Base-by-base conservation (phyloP, 2,113 vertebrate genomes). In the Sterna hirundo region DNA sequence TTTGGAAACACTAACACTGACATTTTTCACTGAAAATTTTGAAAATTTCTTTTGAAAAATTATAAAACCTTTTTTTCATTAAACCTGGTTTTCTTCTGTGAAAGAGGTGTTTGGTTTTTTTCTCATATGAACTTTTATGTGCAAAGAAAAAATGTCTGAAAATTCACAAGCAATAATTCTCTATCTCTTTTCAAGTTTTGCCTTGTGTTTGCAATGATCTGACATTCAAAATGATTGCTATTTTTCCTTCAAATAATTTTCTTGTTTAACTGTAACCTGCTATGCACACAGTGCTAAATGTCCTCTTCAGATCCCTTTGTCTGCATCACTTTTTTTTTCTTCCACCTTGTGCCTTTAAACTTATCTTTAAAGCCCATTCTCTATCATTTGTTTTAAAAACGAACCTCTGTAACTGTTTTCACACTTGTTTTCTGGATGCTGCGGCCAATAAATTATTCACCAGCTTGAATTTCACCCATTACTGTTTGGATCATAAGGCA, bases 371-470 rank as follows among this genome's bases (percentile, higher is more conserved):
- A 94, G 32, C n/a, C 6, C 6, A 6, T 47, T 89, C 21, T 80
- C 29, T 91, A 89, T 57, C 44, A 88, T 93, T 95, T 94, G 22
- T 94, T 97, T 81, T 94, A 70, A 93, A 96, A 97, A 75, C 54
- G 96, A 95, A 97, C 69, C 46, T 90, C 57, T 61, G 38, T 20
- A 92, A 85, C 42, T 52, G 3, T 93, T 92, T 44, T 32, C 27
- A 55, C 22, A 77, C 44, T 94, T 80, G 13, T 70, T 95, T 95
- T 81, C 82, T 87, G 93, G 94, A 93, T 88, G 74, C 65, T 93
- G 30, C 46, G 90, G 86, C 64, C 47, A 91, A 64, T n/a, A 96
- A 95, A 96, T 96, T 95, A 94, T 93, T 94, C 90, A 83, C 88
- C 23, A 60, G 34, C 46, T 84, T 84, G 61, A 94, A 91, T 89